Conservation (phyloP, 1,140 invertebrate genomes). For the Cephus cinctus region DNA sequence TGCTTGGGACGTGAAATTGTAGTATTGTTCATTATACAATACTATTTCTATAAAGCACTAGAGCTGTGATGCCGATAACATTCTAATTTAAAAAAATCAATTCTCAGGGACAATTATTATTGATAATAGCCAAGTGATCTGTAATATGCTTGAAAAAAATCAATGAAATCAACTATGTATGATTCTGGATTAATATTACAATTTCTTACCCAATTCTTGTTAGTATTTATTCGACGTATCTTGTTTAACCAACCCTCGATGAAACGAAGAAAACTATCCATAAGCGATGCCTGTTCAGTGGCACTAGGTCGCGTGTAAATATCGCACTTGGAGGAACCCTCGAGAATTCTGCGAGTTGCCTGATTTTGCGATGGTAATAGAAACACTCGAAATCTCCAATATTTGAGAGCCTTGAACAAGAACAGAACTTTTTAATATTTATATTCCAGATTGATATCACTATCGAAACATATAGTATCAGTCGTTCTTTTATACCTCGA, state of each 20-base stretch:
- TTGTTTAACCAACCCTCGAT: conserved; percentile 88
- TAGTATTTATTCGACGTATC: conserved; percentile 70
- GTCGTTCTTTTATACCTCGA: too few species aligned
- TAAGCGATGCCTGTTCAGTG: conserved; percentile 65
- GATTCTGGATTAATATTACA: neutral
- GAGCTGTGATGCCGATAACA: too few species aligned
- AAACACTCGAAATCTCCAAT: conserved; percentile 91
- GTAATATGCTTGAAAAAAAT: neutral
- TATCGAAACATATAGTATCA: too few species aligned
- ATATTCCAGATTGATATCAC: too few species aligned
- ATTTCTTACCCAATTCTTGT: conserved; percentile 59
- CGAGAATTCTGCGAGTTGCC: conserved; percentile 71
- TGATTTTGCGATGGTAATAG: conserved; percentile 76
- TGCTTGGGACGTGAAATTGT: too few species aligned
- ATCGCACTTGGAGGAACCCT: conserved; percentile 73
- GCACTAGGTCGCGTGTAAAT: conserved; percentile 68
- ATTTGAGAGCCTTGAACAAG: conserved; percentile 75
- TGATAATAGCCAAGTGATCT: neutral
- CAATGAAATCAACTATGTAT: neutral
- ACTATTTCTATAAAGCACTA: too few species aligned
- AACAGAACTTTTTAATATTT: conserved; percentile 16
- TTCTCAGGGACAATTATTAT: neutral
- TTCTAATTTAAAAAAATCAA: conserved; percentile 10
- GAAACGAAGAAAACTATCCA: conserved; percentile 79
- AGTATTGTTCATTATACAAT: too few species aligned